Conservation (phyloP, 2,888 invertebrate species). For the Pseudoips prasinana region DNA sequence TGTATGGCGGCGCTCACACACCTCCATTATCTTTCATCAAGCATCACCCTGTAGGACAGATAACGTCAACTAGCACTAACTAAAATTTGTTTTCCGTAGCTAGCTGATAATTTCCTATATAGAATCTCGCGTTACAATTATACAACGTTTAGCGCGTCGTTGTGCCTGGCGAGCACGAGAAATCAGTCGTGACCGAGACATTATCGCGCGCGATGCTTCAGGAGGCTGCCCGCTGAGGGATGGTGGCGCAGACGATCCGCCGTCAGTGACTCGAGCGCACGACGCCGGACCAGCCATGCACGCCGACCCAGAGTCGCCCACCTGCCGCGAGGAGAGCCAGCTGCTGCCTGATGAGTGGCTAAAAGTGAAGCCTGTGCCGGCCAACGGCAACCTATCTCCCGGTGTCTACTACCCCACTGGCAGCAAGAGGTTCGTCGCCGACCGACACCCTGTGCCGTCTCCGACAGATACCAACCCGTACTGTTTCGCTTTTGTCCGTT, state of each 20-base stretch:
- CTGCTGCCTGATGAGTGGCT: slow-evolving; percentile 77
- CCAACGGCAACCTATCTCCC: slow-evolving; percentile 74
- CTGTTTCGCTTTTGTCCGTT: slow-evolving; percentile 70
- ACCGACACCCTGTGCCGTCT: slow-evolving; percentile 61
- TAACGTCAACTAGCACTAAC: slow-evolving; percentile 63
- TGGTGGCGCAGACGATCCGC: slow-evolving; percentile 61
- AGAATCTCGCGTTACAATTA: slow-evolving; percentile 78
- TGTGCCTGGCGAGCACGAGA: slow-evolving; percentile 53
- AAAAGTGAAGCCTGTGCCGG: slow-evolving; percentile 66
- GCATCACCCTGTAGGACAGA: slow-evolving; percentile 52
- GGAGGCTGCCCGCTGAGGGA: slow-evolving; percentile 65
- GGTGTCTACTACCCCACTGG: slow-evolving; percentile 75
- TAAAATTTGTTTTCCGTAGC: slow-evolving; percentile 70
- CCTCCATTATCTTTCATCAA: slow-evolving; percentile 9
- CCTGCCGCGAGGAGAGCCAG: slow-evolving; percentile 72
- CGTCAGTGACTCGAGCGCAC: slow-evolving; percentile 59
- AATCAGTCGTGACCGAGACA: slow-evolving; percentile 76
- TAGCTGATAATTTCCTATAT: slow-evolving; percentile 76
- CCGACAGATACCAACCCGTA: slow-evolving; percentile 61
- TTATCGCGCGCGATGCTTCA: slow-evolving; percentile 79
- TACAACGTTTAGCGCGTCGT: slow-evolving; percentile 73
- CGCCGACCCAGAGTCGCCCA: slow-evolving; percentile 74
- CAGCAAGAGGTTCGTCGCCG: slow-evolving; percentile 77
- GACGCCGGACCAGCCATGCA: slow-evolving; percentile 66
- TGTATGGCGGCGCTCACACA: background rate